These are phyloP conservation scores for Lamproptera curius DNA, from an alignment of 2,888 invertebrate genomes.

Conservation along the genomic window DNA sequence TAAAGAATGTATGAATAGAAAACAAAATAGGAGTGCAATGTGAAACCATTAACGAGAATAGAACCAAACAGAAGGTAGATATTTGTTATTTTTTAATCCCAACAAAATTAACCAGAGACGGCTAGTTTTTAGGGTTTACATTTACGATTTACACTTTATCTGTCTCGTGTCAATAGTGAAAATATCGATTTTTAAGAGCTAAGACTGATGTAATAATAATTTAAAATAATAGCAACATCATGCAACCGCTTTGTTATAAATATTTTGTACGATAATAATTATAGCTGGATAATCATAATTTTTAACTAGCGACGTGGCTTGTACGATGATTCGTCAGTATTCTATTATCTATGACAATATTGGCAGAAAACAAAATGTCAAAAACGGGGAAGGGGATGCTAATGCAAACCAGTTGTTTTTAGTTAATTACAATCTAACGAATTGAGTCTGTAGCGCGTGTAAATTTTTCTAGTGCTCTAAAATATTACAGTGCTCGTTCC, in stretches of 20 bases:
- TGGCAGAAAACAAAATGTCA: slow-evolving; percentile 43
- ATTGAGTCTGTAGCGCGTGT: slow-evolving; percentile 32
- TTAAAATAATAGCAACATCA: too few species aligned
- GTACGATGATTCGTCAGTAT: slow-evolving; percentile 26
- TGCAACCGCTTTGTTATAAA: too few species aligned
- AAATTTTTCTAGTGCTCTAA: slow-evolving; percentile 39
- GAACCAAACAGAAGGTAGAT: slow-evolving; percentile 9
- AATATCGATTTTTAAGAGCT: not conserved
- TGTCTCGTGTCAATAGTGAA: not conserved
- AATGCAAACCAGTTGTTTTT: slow-evolving; percentile 52
- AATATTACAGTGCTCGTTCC: not conserved
- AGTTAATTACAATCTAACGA: slow-evolving; percentile 37
- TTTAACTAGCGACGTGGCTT: slow-evolving; percentile 21
- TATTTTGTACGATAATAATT: too few species aligned
- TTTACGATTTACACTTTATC: not conserved
- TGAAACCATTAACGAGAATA: slow-evolving; percentile 12
- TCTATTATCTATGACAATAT: slow-evolving; percentile 32
- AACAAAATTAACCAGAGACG: slow-evolving; percentile 9
- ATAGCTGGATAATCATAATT: too few species aligned
- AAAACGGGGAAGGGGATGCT: slow-evolving; percentile 51
- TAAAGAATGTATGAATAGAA: not conserved
- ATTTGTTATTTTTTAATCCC: slow-evolving; percentile 8
- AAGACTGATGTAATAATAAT: too few species aligned
- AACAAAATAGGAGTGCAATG: not conserved
- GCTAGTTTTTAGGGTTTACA: not conserved